Base-by-base conservation (phyloP, 2,888 invertebrate genomes). In the Polia nebulosa region DNA sequence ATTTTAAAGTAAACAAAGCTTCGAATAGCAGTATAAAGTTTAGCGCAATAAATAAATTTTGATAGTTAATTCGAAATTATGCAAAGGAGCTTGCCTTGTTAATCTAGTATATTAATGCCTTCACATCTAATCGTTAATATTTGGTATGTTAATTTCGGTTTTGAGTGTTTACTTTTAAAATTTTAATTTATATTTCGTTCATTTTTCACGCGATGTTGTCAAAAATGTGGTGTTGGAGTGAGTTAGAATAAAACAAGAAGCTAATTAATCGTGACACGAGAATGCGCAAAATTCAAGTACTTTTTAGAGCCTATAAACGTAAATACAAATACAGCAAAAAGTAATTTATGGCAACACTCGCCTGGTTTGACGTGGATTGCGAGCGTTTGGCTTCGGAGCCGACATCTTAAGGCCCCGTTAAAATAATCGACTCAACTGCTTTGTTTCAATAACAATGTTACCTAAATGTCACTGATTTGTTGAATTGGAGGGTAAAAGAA, bases 61-160 rank as follows among this genome's bases (percentile, higher is more conserved):
- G 80, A 82, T 77, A 80, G 73, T 82, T 72, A 80, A 72, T 84
- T 82, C 62, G 9, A 71, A 83, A 83, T 83, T 83, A 83, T 83
- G 83, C 83, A 83, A 78, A 84, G 65, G 52, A 69, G 82, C 55
- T 79, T 29, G 53, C 63, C 60, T 70, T 65, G 68, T 78, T 80
- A 76, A 74, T 80, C 80, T 80, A 41, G 58, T 67, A 59, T 68
- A 84, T 82, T 82, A 83, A 82, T 80, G 72, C 53, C 32, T 81
- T 72, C 59, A 71, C 72, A 67, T 84, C 68, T 78, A 73, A 84
- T 84, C 79, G 69, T 69, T 67, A 71, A 66, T 78, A 78, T 69
- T 84, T 60, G 68, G 61, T 82, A 84, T 81, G 75, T 58, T 83
- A 83, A 82, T 73, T 65, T 56, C 8, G 17, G 53, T 53, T 47